Evolutionary conservation across 2,113 vertebrate genomes (phyloP).

Genomic region (Sinocyclocheilus rhinocerous): DNA sequence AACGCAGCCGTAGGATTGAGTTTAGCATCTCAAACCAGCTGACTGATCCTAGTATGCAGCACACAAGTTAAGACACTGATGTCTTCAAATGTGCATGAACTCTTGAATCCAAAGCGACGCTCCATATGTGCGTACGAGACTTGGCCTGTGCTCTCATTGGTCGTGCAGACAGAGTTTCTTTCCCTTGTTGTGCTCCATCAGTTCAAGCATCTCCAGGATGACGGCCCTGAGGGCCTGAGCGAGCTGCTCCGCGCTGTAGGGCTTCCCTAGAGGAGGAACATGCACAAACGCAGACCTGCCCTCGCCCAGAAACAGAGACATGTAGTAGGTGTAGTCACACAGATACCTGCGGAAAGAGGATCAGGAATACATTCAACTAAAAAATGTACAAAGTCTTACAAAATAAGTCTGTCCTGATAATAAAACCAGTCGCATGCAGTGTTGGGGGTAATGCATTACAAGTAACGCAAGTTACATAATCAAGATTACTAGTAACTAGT

Average conservation of each 20-base stretch:
- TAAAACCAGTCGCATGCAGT: no score
- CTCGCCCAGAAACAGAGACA: conserved; percentile 83
- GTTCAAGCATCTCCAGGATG: conserved; percentile 83
- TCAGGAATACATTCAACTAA: no score
- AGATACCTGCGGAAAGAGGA: conserved; percentile 80
- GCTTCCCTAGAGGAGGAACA: conserved; percentile 88
- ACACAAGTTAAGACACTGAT: not conserved
- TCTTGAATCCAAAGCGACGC: not conserved
- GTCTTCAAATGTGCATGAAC: not conserved
- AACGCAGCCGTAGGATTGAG: not conserved
- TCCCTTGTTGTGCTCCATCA: conserved; percentile 75
- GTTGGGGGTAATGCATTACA: no score
- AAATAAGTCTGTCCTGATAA: no score
- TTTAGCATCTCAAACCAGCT: conserved; percentile 5
- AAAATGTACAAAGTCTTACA: no score
- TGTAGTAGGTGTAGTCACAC: conserved; percentile 95
- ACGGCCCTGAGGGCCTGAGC: conserved; percentile 83
- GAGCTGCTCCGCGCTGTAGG: conserved; percentile 84
- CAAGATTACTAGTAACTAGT: no score
- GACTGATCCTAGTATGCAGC: not conserved
- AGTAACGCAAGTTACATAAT: no score
- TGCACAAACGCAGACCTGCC: conserved; percentile 87
- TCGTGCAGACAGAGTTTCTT: conserved; percentile 78
- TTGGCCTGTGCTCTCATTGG: conserved; percentile 72
- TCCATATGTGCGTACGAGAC: not conserved